Conservation (phyloP, 2,797 vertebrate genomes). For the Dicrostonyx torquatus region DNA sequence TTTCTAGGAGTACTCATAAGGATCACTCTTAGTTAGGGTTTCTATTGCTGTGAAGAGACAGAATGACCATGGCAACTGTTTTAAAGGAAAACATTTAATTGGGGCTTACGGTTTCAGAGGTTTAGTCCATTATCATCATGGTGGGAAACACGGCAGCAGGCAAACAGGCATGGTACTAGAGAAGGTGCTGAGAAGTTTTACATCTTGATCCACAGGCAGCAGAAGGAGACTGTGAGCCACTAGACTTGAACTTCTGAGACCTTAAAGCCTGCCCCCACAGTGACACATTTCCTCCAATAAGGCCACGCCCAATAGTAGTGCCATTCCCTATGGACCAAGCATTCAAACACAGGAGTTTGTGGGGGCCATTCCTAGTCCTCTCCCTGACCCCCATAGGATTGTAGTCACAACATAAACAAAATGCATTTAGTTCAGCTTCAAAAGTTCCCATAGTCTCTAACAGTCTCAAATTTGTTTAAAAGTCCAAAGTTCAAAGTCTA, state of each 20-base stretch:
- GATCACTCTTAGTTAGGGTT: neutral
- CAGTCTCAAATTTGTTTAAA: neutral
- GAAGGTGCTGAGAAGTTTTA: neutral
- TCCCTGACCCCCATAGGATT: neutral
- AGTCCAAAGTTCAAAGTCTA: neutral
- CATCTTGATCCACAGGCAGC: neutral
- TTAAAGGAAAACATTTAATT: neutral
- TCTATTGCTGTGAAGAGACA: neutral
- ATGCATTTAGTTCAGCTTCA: neutral
- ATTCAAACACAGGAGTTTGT: neutral
- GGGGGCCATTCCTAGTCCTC: neutral
- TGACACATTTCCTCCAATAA: neutral
- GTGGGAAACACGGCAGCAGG: neutral
- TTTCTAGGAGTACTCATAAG: neutral
- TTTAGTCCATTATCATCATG: neutral
- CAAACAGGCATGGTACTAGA: neutral
- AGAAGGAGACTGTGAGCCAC: neutral
- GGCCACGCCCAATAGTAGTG: neutral
- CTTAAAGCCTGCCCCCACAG: neutral
- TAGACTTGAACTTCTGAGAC: neutral
- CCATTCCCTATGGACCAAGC: neutral
- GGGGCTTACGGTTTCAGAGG: neutral
- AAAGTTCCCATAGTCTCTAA: neutral
- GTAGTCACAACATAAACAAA: neutral
- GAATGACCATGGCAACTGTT: neutral